Conservation (phyloP, 2,113 vertebrate genomes). For the Copsychus sechellarum region DNA sequence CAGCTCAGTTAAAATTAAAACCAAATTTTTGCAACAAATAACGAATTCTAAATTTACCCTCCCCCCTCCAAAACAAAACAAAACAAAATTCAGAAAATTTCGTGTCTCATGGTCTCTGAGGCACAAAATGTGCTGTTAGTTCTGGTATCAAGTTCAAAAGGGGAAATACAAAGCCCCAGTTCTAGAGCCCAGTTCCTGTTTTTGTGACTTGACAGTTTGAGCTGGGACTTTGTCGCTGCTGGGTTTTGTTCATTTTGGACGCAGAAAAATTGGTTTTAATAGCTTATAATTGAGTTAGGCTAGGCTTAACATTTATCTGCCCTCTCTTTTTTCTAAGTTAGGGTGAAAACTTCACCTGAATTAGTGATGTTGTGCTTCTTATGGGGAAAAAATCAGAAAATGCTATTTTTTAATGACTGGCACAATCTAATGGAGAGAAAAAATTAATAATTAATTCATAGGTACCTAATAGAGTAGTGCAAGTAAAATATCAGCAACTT, state of each 20-base stretch:
- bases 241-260: background rate
- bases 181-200: conserved; percentile 47
- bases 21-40: background rate
- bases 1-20: background rate
- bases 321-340: background rate
- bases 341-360: background rate
- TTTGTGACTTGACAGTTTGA: conserved; percentile 1
- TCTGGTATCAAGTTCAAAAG: conserved; percentile 35
- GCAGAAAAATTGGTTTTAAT: background rate
- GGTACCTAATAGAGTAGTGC: background rate
- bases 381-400: background rate
- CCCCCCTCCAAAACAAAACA: background rate
- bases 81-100: background rate
- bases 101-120: background rate
- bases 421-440: rapidly evolving
- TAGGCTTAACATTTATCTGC: rapidly evolving
- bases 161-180: conserved; percentile 33
- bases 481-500: background rate
- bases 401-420: background rate
- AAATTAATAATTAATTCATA: background rate
- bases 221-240: background rate
- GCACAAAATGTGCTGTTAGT: background rate
- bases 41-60: background rate
- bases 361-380: background rate
- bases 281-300: background rate